phyloP scores from a whole-genome alignment of 2,888 invertebrate species.

The Labia minor region DNA sequence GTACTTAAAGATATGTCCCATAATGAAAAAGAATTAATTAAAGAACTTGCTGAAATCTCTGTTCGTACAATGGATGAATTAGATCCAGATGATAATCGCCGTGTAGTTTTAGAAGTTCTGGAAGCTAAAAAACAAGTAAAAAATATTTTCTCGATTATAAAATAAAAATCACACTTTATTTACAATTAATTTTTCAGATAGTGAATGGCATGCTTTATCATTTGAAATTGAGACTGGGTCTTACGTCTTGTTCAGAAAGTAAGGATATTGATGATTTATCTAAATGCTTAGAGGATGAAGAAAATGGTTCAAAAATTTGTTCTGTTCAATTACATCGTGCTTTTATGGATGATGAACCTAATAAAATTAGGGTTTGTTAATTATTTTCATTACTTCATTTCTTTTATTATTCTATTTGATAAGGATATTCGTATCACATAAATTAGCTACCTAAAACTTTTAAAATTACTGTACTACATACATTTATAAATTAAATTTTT shows the following conservation, averaged over 20 bases:
- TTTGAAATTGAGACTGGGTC: slow-evolving; percentile 23
- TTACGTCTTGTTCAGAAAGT: slow-evolving; percentile 23
- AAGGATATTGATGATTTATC: neutral
- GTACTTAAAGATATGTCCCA: slow-evolving; percentile 26
- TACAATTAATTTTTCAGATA: slow-evolving; percentile 14
- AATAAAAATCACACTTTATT: neutral
- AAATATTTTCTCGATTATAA: neutral
- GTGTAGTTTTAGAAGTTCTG: slow-evolving; percentile 39
- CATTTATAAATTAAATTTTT: no score
- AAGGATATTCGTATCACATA: no score
- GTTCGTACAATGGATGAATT: slow-evolving; percentile 40
- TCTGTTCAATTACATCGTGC: slow-evolving; percentile 28
- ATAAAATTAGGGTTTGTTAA: slow-evolving; percentile 27
- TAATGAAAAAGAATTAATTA: slow-evolving; percentile 30
- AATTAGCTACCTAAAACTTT: no score
- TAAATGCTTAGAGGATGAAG: slow-evolving; percentile 22
- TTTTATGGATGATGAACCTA: slow-evolving; percentile 27
- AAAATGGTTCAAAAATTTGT: slow-evolving; percentile 22
- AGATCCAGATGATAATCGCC: slow-evolving; percentile 40
- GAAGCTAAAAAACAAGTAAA: slow-evolving; percentile 35
- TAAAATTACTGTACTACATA: no score
- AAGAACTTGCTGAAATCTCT: slow-evolving; percentile 40
- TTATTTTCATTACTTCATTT: neutral
- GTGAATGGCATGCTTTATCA: slow-evolving; percentile 25
- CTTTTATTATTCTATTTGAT: no score